A percentile compares a stretch with the other conserved stretches of the same genome.
Conservation (phyloP, 2,888 invertebrate species). For the Nomada goodeniana region DNA sequence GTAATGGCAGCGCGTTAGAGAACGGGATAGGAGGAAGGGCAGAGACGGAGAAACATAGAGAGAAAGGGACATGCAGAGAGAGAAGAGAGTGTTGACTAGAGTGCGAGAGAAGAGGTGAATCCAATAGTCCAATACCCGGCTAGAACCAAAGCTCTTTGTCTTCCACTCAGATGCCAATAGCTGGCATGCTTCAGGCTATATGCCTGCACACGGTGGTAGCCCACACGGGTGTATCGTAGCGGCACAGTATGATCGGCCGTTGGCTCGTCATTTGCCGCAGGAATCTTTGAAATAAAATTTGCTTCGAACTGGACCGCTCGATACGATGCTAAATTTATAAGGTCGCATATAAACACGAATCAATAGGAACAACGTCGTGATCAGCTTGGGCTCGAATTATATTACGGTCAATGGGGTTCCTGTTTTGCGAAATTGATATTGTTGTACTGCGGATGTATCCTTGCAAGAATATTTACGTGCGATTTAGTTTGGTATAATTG, state of each 20-base stretch:
- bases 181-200: constrained; percentile 70
- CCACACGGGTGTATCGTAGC: constrained; percentile 41
- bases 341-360: background rate
- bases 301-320: constrained; percentile 17
- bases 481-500: no score
- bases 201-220: constrained; percentile 57
- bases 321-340: constrained; percentile 27
- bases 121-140: constrained; percentile 71
- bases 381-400: background rate
- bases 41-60: background rate
- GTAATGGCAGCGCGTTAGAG: constrained; percentile 27
- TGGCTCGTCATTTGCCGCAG: constrained; percentile 58
- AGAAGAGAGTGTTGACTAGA: constrained; percentile 6
- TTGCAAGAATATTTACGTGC: no score
- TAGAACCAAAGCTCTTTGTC: constrained; percentile 73
- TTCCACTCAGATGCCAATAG: constrained; percentile 74
- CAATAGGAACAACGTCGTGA: background rate
- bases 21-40: background rate
- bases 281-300: constrained; percentile 60
- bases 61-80: no score
- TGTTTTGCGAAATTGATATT: no score
- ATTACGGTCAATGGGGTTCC: no score
- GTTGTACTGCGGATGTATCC: no score
- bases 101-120: constrained; percentile 60
- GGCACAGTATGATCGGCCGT: constrained; percentile 44